Conservation (phyloP, 2,797 vertebrate genomes). For the Pogoniulus pusillus region DNA sequence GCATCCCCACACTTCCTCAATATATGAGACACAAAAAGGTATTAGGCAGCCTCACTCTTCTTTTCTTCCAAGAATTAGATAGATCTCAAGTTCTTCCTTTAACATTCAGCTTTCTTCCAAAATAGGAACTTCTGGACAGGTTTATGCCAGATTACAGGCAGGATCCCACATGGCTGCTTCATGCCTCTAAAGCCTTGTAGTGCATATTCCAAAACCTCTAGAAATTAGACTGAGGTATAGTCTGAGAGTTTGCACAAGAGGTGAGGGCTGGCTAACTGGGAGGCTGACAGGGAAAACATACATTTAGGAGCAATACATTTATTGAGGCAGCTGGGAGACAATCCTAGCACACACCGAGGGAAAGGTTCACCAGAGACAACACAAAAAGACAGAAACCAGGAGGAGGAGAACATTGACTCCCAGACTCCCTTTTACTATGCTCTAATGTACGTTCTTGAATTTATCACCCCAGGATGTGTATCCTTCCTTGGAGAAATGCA, state of each 20-base stretch:
- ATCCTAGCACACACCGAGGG: background rate
- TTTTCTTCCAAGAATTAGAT: background rate
- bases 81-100: background rate
- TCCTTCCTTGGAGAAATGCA: background rate
- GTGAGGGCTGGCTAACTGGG: background rate
- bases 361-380: background rate
- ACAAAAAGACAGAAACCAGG: background rate
- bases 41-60: background rate
- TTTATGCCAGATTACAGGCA: background rate
- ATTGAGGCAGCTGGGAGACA: background rate
- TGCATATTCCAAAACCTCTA: background rate
- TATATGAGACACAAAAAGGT: background rate
- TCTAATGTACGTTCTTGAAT: background rate
- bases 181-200: background rate
- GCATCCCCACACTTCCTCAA: background rate
- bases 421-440: background rate
- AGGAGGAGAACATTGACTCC: background rate
- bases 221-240: background rate
- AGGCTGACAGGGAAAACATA: background rate
- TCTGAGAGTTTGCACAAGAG: background rate
- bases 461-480: background rate
- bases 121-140: background rate
- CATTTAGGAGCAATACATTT: background rate
- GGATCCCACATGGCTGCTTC: background rate
- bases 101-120: background rate